Base-by-base conservation (phyloP, 2,797 vertebrate genomes). In the Cottoperca gobio region DNA sequence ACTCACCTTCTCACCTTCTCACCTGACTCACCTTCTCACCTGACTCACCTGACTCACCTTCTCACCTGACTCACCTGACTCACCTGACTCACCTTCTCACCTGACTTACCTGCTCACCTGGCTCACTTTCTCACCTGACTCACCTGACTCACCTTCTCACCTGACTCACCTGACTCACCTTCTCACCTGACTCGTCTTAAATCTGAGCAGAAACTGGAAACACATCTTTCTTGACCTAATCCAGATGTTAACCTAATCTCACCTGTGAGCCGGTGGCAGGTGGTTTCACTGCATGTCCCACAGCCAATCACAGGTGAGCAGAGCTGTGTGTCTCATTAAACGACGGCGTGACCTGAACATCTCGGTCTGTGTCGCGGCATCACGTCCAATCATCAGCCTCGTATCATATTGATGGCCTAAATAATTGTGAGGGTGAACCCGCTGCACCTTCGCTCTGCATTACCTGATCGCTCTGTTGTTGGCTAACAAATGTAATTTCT, bases 401-500 rank as follows among this genome's bases (percentile, higher is more conserved):
- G 28, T 79, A 21, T 66, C 48, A 52, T 21, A 35, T 64, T 66
- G 61, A 70, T 21, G 4, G 55, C 35, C 26, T n/a, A 16, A 76
- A 69, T 28, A 17, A 72, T 75, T 26, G 60, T 54, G 76, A 46
- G 68, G 42, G 21, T 39, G 46, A 84, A 64, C 52, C 26, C 17
- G 28, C 31, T 76, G 53, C 62, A 48, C 48, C 17, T 73, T 72
- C 16, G 16, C 19, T 58, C 61, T 23, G 6, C 24, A 65, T 82
- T 70, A 79, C 72, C 76, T 59, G 74, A 72, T 73, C 31, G 33
- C 73, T 81, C 57, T n/a, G 55, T 76, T 82, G 66, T 81, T 65
- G 37, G 63, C 48, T 55, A 82, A 79, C 77, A 82, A 75, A 83
- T 83, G 73, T 39, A 52, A 87, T 82, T 58, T 66, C 52, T 67